phyloP scores from a whole-genome alignment of 2,113 vertebrate species.

The Pithys albifrons region DNA sequence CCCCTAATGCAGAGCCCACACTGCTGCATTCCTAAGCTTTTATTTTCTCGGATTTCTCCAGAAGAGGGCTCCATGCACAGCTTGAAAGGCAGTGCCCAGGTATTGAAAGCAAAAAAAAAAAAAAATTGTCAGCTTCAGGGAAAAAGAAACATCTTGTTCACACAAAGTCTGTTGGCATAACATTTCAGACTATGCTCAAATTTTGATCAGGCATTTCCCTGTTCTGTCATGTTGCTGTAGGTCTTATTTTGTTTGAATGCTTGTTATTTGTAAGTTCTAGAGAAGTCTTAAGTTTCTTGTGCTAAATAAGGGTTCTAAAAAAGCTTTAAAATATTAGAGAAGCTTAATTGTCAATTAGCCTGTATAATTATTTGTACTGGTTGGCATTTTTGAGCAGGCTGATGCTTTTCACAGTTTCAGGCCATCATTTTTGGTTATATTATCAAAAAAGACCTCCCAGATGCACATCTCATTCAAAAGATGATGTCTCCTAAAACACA shows the following conservation, averaged over 20 bases:
- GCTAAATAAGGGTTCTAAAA: background rate
- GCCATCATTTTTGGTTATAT: background rate
- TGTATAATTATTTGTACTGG: background rate
- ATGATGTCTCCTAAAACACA: background rate
- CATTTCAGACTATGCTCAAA: background rate
- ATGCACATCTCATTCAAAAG: background rate
- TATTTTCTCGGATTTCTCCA: slow-evolving; percentile 73
- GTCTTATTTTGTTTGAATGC: background rate
- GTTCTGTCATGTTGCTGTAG: background rate
- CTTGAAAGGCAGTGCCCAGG: slow-evolving; percentile 53
- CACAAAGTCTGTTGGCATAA: background rate
- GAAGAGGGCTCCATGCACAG: slow-evolving; percentile 83
- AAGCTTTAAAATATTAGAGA: background rate
- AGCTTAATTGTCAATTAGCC: background rate
- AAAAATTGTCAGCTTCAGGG: background rate
- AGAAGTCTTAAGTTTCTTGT: background rate
- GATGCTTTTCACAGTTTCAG: background rate
- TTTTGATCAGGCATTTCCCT: background rate
- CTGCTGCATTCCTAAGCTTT: slow-evolving; percentile 10
- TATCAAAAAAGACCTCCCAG: background rate
- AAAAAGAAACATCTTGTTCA: background rate
- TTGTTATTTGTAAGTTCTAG: background rate
- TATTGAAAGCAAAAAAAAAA: slow-evolving; percentile 25
- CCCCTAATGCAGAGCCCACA: background rate
- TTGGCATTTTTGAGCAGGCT: background rate